Percentiles rank a stretch among this genome's conserved stretches.
phyloP scores from a whole-genome alignment of 1,140 invertebrate genomes.

The Drosophila hydei region DNA sequence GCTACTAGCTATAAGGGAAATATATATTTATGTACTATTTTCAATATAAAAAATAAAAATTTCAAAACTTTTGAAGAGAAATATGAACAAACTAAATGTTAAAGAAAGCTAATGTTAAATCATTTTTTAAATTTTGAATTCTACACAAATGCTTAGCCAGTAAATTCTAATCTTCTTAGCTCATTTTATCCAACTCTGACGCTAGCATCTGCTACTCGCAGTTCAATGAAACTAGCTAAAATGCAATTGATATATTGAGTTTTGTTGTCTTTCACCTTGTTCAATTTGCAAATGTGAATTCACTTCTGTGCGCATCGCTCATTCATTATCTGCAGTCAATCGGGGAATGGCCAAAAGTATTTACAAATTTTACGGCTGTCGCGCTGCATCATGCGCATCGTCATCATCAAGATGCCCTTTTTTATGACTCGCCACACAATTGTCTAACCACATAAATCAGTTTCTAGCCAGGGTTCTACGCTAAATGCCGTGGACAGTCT shows the following conservation, averaged over 20 bases:
- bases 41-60: no score
- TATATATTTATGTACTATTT: no score
- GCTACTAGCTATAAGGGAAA: no score
- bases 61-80: no score
- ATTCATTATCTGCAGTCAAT: constrained; percentile 58
- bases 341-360: constrained; percentile 67
- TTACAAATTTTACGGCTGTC: constrained; percentile 73
- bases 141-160: no score
- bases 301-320: constrained; percentile 7
- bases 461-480: constrained; percentile 64
- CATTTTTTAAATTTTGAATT: no score
- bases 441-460: constrained; percentile 73
- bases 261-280: background rate
- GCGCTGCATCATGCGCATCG: background rate
- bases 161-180: no score
- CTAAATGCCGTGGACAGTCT: constrained; percentile 67
- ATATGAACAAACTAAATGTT: no score
- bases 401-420: background rate
- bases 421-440: constrained; percentile 61
- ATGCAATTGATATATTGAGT: background rate
- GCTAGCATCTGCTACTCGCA: no score
- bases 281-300: background rate
- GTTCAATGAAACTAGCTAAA: background rate
- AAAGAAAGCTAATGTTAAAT: no score
- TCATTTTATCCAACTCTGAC: no score